phyloP scores from a whole-genome alignment of 2,888 invertebrate species.

The Amphiduros pacificus region DNA sequence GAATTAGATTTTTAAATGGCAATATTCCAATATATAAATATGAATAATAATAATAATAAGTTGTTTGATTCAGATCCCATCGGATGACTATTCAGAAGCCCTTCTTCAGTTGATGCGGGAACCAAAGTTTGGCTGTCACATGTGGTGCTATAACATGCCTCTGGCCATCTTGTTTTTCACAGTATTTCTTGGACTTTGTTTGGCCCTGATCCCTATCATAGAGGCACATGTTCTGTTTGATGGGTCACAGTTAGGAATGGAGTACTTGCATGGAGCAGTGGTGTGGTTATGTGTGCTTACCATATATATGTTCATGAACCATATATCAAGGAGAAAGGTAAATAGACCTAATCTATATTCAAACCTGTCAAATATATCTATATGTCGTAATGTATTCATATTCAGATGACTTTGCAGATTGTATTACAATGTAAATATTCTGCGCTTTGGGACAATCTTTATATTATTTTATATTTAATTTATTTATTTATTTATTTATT shows the following conservation, averaged over 20 bases:
- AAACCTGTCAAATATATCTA: too few species aligned
- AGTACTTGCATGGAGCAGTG: slow-evolving; percentile 32
- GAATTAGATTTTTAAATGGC: too few species aligned
- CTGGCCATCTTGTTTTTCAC: slow-evolving; percentile 29
- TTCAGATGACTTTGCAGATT: too few species aligned
- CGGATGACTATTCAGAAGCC: slow-evolving; percentile 25
- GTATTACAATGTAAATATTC: too few species aligned
- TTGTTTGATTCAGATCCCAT: slow-evolving; percentile 24
- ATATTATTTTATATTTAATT: too few species aligned
- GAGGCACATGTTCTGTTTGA: slow-evolving; percentile 21
- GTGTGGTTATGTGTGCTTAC: slow-evolving; percentile 32
- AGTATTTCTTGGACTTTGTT: slow-evolving; percentile 26
- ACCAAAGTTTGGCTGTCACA: slow-evolving; percentile 29
- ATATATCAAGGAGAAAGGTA: slow-evolving; percentile 29
- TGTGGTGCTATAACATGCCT: slow-evolving; percentile 35
- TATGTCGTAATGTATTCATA: too few species aligned
- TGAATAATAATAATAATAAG: neutral
- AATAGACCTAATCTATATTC: neutral
- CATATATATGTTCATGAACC: slow-evolving; percentile 28
- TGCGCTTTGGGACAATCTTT: too few species aligned
- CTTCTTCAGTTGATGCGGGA: slow-evolving; percentile 29
- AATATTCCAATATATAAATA: too few species aligned
- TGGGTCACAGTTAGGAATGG: slow-evolving; percentile 22
- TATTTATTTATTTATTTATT: too few species aligned
- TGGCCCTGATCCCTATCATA: slow-evolving; percentile 27